Evolutionary conservation across 2,888 invertebrate genomes (phyloP).

Genomic region (Lobophora halterata): DNA sequence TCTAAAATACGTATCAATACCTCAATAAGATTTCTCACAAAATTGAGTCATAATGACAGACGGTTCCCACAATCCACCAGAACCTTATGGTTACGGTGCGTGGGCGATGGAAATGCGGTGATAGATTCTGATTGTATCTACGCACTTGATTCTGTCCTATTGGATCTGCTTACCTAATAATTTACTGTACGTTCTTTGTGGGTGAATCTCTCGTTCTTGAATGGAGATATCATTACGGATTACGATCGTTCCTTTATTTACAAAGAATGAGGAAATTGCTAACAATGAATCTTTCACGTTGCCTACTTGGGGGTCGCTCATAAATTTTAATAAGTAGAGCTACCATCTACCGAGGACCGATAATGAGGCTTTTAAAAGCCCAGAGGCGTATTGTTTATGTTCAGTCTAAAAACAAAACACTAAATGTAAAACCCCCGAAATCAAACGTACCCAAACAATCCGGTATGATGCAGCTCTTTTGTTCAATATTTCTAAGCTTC

Average conservation of each 20-base stretch:
- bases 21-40: slow-evolving; percentile 23
- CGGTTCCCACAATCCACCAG: slow-evolving; percentile 26
- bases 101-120: slow-evolving; percentile 18
- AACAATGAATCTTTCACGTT: neutral
- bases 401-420: slow-evolving; percentile 19
- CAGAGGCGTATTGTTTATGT: slow-evolving; percentile 13
- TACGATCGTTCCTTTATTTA: slow-evolving; percentile 7
- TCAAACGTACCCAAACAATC: slow-evolving; percentile 37
- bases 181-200: slow-evolving; percentile 21
- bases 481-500: slow-evolving; percentile 52
- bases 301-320: neutral
- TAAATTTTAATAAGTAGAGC: too few species aligned
- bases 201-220: slow-evolving; percentile 20
- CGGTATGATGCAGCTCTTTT: slow-evolving; percentile 38
- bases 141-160: slow-evolving; percentile 18
- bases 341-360: too few species aligned
- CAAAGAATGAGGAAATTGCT: slow-evolving; percentile 12
- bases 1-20: slow-evolving; percentile 12
- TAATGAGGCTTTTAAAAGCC: slow-evolving; percentile 7
- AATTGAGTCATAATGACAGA: slow-evolving; percentile 33
- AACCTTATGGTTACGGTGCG: slow-evolving; percentile 22
- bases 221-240: slow-evolving; percentile 14
- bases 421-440: slow-evolving; percentile 25
- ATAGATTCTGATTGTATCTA: slow-evolving; percentile 19
- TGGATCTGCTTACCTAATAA: slow-evolving; percentile 22